Percentiles rank a stretch among this genome's conserved stretches.
These are phyloP conservation scores for Nerophis lumbriciformis DNA, from an alignment of 2,113 vertebrate genomes.

Conservation along the genomic window DNA sequence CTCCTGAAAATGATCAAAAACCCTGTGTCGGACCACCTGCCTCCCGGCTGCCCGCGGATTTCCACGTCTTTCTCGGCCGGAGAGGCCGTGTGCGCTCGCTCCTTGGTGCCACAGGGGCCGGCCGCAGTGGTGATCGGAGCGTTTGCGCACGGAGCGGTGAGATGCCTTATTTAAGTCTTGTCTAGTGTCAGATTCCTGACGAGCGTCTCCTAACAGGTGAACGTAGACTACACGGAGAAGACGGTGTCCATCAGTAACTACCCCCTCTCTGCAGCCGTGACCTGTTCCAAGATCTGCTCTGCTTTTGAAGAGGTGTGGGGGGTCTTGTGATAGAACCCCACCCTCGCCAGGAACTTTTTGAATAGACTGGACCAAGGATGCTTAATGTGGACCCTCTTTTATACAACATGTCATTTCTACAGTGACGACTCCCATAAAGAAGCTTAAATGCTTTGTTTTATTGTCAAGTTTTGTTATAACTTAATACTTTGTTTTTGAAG, in stretches of 20 bases:
- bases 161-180: slow-evolving; percentile 12
- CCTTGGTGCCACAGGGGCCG: slow-evolving; percentile 81
- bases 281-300: slow-evolving; percentile 92
- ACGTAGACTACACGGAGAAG: slow-evolving; percentile 89
- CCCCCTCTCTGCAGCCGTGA: slow-evolving; percentile 91
- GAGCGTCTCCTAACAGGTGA: slow-evolving; percentile 66
- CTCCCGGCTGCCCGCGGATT: slow-evolving; percentile 86
- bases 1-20: slow-evolving; percentile 93
- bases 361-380: slow-evolving; percentile 12
- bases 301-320: slow-evolving; percentile 96
- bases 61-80: slow-evolving; percentile 80
- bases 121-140: slow-evolving; percentile 87
- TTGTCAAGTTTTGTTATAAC: not conserved
- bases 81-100: slow-evolving; percentile 68
- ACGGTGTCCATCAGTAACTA: slow-evolving; percentile 93
- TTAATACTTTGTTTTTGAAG: not conserved
- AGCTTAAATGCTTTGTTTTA: not conserved
- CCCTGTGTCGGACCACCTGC: slow-evolving; percentile 89
- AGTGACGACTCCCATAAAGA: not conserved
- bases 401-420: not conserved
- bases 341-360: slow-evolving; percentile 12
- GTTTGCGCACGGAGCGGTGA: slow-evolving; percentile 91
- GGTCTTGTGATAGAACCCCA: slow-evolving; percentile 72
- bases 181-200: slow-evolving; percentile 1
- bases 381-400: not conserved